These are phyloP conservation scores for Adelges cooleyi DNA, from an alignment of 1,140 invertebrate genomes.

Conservation along the genomic window DNA sequence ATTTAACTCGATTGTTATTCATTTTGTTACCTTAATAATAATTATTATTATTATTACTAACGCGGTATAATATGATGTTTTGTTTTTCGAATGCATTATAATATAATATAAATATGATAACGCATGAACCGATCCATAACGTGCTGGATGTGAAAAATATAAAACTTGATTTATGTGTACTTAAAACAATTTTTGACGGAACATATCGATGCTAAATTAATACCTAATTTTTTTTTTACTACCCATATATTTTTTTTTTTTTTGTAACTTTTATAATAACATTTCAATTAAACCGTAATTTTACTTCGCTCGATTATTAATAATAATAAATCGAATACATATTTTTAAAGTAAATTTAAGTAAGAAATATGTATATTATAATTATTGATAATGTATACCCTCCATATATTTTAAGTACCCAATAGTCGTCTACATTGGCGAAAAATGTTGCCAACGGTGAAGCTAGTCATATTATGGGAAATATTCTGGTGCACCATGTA, in stretches of 20 bases:
- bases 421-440: constrained; percentile 1
- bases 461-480: constrained; percentile 26
- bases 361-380: neutral
- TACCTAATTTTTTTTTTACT: neutral
- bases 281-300: constrained; percentile 1
- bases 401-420: no score
- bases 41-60: neutral
- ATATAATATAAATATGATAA: neutral
- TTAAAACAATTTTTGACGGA: neutral
- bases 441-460: constrained; percentile 13
- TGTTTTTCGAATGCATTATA: constrained; percentile 19
- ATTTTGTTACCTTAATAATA: constrained; percentile 7
- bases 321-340: neutral
- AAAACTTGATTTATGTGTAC: constrained; percentile 15
- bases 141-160: neutral
- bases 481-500: constrained; percentile 24
- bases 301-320: neutral
- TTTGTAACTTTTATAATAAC: constrained; percentile 7
- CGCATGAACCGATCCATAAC: neutral
- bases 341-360: neutral
- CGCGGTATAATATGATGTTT: constrained; percentile 1
- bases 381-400: no score
- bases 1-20: constrained; percentile 22
- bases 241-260: no score
- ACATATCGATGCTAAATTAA: constrained; percentile 22